Evolutionary conservation across 2,797 vertebrate species (phyloP).

Genomic region (Hemibagrus guttatus): DNA sequence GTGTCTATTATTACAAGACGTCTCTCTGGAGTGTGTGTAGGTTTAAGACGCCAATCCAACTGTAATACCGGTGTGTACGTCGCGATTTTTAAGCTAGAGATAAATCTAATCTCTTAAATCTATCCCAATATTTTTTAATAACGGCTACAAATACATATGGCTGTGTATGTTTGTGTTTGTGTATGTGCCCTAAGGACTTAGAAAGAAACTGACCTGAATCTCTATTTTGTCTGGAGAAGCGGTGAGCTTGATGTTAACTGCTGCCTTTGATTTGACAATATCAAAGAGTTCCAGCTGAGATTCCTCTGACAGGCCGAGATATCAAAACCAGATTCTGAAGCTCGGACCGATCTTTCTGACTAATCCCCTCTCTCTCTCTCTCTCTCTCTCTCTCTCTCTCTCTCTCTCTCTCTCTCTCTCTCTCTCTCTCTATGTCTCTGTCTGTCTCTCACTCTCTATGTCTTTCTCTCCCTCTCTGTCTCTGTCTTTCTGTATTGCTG

Average conservation of each 20-base stretch:
- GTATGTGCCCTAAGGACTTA: slow-evolving; percentile 16
- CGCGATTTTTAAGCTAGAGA: slow-evolving; percentile 3
- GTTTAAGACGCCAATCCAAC: slow-evolving; percentile 12
- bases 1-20: slow-evolving; percentile 1
- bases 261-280: slow-evolving; percentile 73
- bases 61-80: slow-evolving; percentile 14
- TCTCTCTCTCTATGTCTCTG: too few relatives aligned
- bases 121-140: neutral
- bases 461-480: too few relatives aligned
- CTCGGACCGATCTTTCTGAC: slow-evolving; percentile 47
- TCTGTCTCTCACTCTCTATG: neutral
- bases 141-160: slow-evolving; percentile 25
- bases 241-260: slow-evolving; percentile 60
- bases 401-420: neutral
- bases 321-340: slow-evolving; percentile 66
- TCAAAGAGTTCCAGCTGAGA: slow-evolving; percentile 71
- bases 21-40: neutral
- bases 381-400: neutral
- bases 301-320: slow-evolving; percentile 65
- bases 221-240: slow-evolving; percentile 54
- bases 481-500: too few relatives aligned
- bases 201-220: slow-evolving; percentile 40
- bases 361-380: neutral
- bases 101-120: neutral
- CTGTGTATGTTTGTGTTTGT: neutral